phyloP scores from a whole-genome alignment of 1,140 invertebrate genomes.

The Leptinotarsa undecemlineata region DNA sequence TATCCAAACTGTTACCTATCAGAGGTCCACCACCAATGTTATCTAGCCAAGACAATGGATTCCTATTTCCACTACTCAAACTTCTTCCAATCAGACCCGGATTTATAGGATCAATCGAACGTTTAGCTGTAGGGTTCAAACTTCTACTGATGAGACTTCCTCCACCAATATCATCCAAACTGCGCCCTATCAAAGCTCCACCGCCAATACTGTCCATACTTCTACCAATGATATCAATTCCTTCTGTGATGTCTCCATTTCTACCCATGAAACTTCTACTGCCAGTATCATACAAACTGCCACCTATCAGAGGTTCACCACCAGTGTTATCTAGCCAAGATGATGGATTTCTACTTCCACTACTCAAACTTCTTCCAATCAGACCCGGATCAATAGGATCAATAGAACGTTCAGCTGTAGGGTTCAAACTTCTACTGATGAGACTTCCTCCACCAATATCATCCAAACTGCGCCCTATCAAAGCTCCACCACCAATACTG shows the following conservation, averaged over 20 bases:
- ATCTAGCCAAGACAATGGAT: slow-evolving; percentile 23
- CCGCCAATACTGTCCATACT: slow-evolving; percentile 35
- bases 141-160: slow-evolving; percentile 27
- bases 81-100: slow-evolving; percentile 25
- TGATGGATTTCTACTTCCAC: slow-evolving; percentile 27
- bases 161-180: slow-evolving; percentile 21
- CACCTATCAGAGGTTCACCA: slow-evolving; percentile 28
- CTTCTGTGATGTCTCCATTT: slow-evolving; percentile 31
- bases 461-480: neutral
- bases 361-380: slow-evolving; percentile 28
- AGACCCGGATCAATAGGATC: slow-evolving; percentile 20
- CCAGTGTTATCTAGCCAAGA: slow-evolving; percentile 30
- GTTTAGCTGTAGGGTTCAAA: neutral
- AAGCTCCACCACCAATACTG: slow-evolving; percentile 10
- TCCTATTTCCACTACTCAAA: slow-evolving; percentile 30
- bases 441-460: slow-evolving; percentile 8
- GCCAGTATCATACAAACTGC: slow-evolving; percentile 32
- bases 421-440: slow-evolving; percentile 29
- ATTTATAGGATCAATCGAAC: neutral
- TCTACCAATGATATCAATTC: slow-evolving; percentile 25
- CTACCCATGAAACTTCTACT: slow-evolving; percentile 29
- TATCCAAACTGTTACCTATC: slow-evolving; percentile 11
- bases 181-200: neutral
- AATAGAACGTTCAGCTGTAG: neutral
- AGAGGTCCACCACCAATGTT: slow-evolving; percentile 31